Conservation (phyloP, 2,113 vertebrate genomes). For the Saccopteryx bilineata region DNA sequence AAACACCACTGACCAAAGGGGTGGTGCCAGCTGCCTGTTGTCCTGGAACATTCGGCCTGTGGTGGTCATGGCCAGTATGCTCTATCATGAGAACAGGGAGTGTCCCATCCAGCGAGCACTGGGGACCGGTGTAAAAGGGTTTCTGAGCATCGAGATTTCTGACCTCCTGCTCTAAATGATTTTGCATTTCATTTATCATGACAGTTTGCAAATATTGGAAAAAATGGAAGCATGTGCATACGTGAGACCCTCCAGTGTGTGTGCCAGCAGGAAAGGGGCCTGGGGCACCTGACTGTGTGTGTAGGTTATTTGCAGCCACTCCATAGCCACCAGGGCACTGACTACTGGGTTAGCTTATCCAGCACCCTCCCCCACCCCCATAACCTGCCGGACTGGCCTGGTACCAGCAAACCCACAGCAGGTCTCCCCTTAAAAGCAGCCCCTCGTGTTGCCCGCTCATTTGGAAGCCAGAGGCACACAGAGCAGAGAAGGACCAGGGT, state of each 20-base stretch:
- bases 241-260: neutral
- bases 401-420: neutral
- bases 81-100: neutral
- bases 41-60: neutral
- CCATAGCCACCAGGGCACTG: neutral
- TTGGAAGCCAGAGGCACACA: neutral
- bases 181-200: neutral
- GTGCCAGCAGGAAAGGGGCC: neutral
- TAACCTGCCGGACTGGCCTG: neutral
- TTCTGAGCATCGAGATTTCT: neutral
- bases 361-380: too few relatives aligned
- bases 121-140: neutral
- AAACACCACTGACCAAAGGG: neutral
- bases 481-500: neutral
- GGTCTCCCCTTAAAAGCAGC: neutral
- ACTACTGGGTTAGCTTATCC: neutral
- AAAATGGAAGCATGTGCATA: neutral
- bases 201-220: neutral
- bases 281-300: neutral
- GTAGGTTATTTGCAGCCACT: neutral
- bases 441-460: neutral
- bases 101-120: rapidly evolving
- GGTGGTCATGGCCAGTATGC: neutral
- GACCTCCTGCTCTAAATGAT: neutral
- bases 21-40: rapidly evolving